phyloP scores from a whole-genome alignment of 2,113 vertebrate species.

The Campylorhamphus procurvoides region DNA sequence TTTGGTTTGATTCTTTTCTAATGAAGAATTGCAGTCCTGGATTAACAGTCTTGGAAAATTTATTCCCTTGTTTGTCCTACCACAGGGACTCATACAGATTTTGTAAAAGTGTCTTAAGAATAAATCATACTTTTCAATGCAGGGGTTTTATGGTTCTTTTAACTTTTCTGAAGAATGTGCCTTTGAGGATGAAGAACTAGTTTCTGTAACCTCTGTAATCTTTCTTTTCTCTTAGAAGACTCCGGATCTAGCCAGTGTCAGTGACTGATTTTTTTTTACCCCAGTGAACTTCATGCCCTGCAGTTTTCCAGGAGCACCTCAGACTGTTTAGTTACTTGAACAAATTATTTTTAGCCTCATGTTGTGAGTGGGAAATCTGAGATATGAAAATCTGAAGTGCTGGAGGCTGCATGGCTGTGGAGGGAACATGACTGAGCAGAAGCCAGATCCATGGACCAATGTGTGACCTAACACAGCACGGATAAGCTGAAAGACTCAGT shows the following conservation, averaged over 20 bases:
- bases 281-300: background rate
- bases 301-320: conserved; percentile 20
- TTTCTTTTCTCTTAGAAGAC: background rate
- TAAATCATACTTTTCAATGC: background rate
- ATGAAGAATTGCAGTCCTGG: background rate
- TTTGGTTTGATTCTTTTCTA: conserved; percentile 30
- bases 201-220: conserved; percentile 2
- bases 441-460: background rate
- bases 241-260: background rate
- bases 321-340: background rate
- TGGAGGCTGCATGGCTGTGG: background rate
- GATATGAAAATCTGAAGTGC: conserved; percentile 1
- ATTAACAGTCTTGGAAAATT: background rate
- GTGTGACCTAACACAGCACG: background rate
- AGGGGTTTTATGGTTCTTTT: background rate
- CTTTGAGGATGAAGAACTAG: background rate
- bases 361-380: background rate
- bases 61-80: background rate
- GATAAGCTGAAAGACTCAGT: background rate
- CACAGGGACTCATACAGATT: background rate
- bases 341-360: conserved; percentile 27
- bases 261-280: conserved; percentile 35
- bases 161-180: background rate
- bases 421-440: background rate
- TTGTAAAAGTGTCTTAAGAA: background rate